These are phyloP conservation scores for Zaprionus vittiger DNA, from an alignment of 1,140 invertebrate genomes.

Conservation along the genomic window DNA sequence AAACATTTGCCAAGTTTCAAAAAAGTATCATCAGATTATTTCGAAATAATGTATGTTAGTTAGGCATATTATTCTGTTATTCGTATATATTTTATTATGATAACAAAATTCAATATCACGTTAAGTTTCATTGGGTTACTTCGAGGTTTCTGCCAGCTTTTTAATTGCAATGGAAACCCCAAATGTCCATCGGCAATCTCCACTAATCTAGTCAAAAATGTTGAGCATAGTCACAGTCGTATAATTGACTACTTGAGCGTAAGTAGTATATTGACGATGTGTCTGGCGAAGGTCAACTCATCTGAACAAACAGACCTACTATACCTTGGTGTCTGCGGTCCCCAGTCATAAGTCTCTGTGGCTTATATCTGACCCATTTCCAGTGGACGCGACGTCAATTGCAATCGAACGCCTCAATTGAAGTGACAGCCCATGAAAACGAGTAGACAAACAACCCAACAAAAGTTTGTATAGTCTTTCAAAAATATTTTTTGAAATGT, in stretches of 20 bases:
- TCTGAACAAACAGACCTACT: slow-evolving; percentile 29
- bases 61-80: background rate
- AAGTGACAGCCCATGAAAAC: slow-evolving; percentile 78
- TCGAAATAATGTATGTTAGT: too few relatives aligned
- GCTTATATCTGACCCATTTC: slow-evolving; percentile 64
- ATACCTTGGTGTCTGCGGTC: slow-evolving; percentile 4
- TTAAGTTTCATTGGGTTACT: background rate
- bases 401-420: slow-evolving; percentile 66
- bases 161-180: background rate
- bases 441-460: slow-evolving; percentile 70
- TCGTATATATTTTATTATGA: background rate
- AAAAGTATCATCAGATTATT: background rate
- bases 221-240: slow-evolving; percentile 11
- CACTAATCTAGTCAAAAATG: background rate
- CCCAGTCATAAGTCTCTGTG: slow-evolving; percentile 2
- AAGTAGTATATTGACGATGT: slow-evolving; percentile 8
- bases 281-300: slow-evolving; percentile 58
- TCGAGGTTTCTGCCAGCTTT: background rate
- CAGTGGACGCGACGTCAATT: slow-evolving; percentile 60
- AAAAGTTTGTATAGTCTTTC: slow-evolving; percentile 56
- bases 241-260: slow-evolving; percentile 36
- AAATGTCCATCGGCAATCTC: background rate
- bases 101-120: background rate
- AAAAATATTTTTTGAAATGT: slow-evolving; percentile 32
- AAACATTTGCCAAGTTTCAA: too few relatives aligned